Conservation (phyloP, 2,888 invertebrate genomes). For the Aricia artaxerxes region DNA sequence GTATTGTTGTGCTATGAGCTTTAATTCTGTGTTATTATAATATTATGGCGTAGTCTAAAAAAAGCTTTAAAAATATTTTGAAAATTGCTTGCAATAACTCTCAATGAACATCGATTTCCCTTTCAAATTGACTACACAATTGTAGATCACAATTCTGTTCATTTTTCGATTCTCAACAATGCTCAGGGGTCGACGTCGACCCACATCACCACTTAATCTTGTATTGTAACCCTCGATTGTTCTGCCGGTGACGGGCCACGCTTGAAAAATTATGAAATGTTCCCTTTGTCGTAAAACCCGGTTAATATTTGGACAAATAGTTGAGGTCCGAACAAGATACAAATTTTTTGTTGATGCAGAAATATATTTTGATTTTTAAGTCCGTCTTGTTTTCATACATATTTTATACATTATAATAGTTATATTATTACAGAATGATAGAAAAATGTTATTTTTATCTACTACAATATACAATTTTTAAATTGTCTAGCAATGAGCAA, state of each 20-base stretch:
- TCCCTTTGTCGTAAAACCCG: not conserved
- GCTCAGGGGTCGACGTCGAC: not conserved
- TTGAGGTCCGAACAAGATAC: not conserved
- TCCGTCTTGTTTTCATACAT: no score
- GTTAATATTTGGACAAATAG: slow-evolving; percentile 1
- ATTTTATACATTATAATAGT: no score
- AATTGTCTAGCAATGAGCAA: no score
- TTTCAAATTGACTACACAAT: no score
- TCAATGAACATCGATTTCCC: not conserved
- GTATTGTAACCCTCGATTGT: slow-evolving; percentile 3
- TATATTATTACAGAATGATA: no score
- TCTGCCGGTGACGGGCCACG: not conserved
- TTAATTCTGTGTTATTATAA: no score
- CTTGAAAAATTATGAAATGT: slow-evolving; percentile 13
- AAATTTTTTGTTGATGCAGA: no score
- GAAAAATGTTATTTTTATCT: no score
- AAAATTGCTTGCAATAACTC: not conserved
- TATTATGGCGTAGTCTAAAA: no score
- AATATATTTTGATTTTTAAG: no score
- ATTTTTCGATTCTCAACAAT: slow-evolving; percentile 3
- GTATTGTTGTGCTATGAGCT: no score
- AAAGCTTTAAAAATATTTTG: not conserved
- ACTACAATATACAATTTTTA: no score
- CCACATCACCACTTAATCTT: slow-evolving; percentile 27
- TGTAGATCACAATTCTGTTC: not conserved